Evolutionary conservation across 1,140 invertebrate genomes (phyloP).

Genomic region (Ephestia elutella): DNA sequence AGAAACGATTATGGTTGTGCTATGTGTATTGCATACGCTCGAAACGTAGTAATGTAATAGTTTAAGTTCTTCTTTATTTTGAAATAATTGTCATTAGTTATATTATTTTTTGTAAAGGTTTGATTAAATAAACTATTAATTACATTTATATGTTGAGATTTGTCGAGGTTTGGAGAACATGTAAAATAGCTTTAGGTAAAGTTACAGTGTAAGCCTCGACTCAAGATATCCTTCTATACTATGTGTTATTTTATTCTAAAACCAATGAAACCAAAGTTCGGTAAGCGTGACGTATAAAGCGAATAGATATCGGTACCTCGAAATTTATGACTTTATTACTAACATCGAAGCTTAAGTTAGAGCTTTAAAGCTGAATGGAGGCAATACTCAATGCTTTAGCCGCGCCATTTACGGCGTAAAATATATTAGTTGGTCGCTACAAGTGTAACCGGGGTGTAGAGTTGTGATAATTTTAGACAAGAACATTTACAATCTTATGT

Average conservation of each 20-base stretch:
- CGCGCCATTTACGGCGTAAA: constrained; percentile 16
- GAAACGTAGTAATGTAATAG: too few species aligned
- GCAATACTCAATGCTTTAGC: constrained; percentile 6
- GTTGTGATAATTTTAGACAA: neutral
- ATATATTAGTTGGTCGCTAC: constrained; percentile 14
- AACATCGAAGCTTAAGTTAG: neutral
- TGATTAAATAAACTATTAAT: too few species aligned
- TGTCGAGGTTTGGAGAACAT: too few species aligned
- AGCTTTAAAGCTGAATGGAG: neutral
- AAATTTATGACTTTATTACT: constrained; percentile 5
- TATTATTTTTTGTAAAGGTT: too few species aligned
- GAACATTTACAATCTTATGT: too few species aligned
- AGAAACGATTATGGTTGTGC: too few species aligned
- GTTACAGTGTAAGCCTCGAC: too few species aligned
- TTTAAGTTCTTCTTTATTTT: too few species aligned
- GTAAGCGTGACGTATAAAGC: neutral
- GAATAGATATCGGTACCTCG: neutral
- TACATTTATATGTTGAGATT: too few species aligned
- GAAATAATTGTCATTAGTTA: too few species aligned
- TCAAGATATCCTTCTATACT: neutral
- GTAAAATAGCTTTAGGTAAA: too few species aligned
- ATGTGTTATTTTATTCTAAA: neutral
- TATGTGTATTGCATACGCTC: too few species aligned
- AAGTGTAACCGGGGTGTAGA: constrained; percentile 17
- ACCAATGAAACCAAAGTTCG: neutral